Conservation (phyloP, 2,797 vertebrate genomes). For the Ptychadena robeensis region DNA sequence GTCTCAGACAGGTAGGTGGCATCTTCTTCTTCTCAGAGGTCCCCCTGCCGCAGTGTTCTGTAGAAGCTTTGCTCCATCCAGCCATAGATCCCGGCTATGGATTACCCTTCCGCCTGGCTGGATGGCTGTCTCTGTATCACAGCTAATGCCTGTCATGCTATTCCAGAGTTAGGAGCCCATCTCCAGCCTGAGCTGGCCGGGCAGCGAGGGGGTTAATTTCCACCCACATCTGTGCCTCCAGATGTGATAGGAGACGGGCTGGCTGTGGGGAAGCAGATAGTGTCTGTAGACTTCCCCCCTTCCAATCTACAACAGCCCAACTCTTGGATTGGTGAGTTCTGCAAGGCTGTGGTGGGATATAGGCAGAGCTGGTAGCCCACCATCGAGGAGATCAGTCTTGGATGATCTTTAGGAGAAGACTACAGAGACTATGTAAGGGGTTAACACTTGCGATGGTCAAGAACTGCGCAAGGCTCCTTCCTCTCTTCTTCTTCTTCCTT, state of each 20-base stretch:
- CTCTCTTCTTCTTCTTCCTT: too few relatives aligned
- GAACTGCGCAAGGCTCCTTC: background rate
- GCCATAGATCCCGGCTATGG: background rate
- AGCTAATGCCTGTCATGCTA: background rate
- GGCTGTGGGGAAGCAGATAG: conserved; percentile 59
- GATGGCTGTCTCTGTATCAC: background rate
- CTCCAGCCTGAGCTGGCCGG: background rate
- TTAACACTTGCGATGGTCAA: background rate
- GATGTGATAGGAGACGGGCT: conserved; percentile 64
- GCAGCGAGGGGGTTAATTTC: conserved; percentile 56
- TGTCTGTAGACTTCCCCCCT: conserved; percentile 16
- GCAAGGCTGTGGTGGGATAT: background rate
- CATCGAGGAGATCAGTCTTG: too few relatives aligned
- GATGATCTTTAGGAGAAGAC: too few relatives aligned
- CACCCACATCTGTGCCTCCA: conserved; percentile 58
- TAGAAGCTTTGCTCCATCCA: background rate
- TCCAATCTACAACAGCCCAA: conserved; percentile 16
- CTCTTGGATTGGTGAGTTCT: conserved; percentile 40
- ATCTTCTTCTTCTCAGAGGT: background rate
- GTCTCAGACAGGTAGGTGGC: conserved; percentile 55
- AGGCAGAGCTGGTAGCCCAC: too few relatives aligned
- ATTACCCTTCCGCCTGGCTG: conserved; percentile 13
- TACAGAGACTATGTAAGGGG: background rate
- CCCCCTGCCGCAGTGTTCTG: conserved; percentile 62
- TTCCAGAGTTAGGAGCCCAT: background rate